Evolutionary conservation across 2,797 vertebrate genomes (phyloP), one percentile per base, ranked within the genome.

Genomic region (Gorsachius magnificus): DNA sequence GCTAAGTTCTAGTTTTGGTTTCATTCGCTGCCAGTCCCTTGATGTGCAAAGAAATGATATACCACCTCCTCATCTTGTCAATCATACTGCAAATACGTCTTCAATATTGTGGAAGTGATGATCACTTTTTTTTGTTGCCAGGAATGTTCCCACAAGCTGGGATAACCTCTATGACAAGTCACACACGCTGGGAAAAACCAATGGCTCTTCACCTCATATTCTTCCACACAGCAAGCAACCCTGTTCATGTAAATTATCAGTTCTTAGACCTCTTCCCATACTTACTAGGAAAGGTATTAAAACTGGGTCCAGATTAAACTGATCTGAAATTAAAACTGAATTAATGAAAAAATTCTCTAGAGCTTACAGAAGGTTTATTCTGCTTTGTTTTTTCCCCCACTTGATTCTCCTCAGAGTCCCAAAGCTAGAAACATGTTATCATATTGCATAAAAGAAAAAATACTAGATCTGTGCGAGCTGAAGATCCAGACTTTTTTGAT

Each of bases 11-110:
- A 92, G 93, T 96, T 93, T 94, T 91, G 96, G 92, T 94, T 97
- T 93, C 93, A 96, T 89, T 95, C 26, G 48, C 64, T 95, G 84
- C 61, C 83, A 93, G 79, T 35, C 91, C 89, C 89, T 96, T 95
- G 87, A 95, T 92, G 87, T 79, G 53, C 78, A 92, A 35, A 84
- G 95, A 91, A 94, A 93, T 86, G 2, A 95, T 86, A 95, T 35
- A 88, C 89, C 77, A 92, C 83, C 96, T 97, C 87, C 93, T 97
- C 95, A 96, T 91, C 79, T 91, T 94, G 93, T 95, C 96, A 96
- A 89, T 97, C 96, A 95, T 41, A 75, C 18, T 61, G 35, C 43
- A 96, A 96, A 92, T 87, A 78, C 66, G 78, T 77, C 81, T 96
- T 71, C 66, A 86, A 56, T 87, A 91, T 48, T 78, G 80, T 83